Evolutionary conservation across 2,888 invertebrate genomes (phyloP), one percentile per base, ranked within the genome.

Genomic region (Copidosoma aretas): DNA sequence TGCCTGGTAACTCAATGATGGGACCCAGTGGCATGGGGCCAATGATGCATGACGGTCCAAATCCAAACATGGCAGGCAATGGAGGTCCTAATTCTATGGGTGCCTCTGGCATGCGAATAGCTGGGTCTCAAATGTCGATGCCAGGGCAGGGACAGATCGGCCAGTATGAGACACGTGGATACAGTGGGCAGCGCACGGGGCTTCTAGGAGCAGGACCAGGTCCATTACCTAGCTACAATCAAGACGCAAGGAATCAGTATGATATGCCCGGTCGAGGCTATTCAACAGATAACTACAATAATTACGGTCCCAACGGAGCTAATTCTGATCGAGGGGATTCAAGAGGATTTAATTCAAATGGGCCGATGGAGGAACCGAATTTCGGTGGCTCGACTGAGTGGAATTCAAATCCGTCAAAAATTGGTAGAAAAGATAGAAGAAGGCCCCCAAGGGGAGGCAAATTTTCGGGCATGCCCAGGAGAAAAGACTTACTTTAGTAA

Each of bases 61-160:
- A 67, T n/a, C 70, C 63, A 24, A 85, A 84, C 57, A 73, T 46
- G 43, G 1, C 67, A 67, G 69, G 43, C 85, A 87, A 61, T 84
- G 86, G 69, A 76, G 87, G 75, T 19, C 51, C 17, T 17, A 62
- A 60, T 2, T 14, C 58, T 22, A 64, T 54, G 65, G 65, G 62
- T 46, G 0, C 89, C 89, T 32, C 32, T 32, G 8, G 32, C 15
- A 68, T 90, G 74, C 88, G 89, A 15, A 87, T 89, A 77, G 86
- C 87, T 0, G 39, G 32, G 15, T n/a, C 57, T n/a, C 14, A 32
- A 12, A 58, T 43, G 14, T 67, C 62, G 15, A 58, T 43, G 14
- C 67, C 62, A 19, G n/a, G 58, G 2, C 77, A 75, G 3, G 72
- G 73, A 72, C 82, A 80, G 52, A 80, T 82, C 77, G 77, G 76